Conservation (phyloP, 2,113 vertebrate species). For the Poicephalus gulielmi region DNA sequence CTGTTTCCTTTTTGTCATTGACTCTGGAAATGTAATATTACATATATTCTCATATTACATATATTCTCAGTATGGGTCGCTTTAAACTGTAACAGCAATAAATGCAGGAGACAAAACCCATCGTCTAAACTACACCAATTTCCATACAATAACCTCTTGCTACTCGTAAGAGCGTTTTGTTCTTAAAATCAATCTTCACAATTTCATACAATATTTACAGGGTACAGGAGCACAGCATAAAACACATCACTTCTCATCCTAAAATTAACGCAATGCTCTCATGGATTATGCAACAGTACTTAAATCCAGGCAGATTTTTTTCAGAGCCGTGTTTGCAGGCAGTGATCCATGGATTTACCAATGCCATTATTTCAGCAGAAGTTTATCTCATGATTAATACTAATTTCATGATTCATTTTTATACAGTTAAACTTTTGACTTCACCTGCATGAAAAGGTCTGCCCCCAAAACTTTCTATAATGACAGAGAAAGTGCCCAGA, state of each 20-base stretch:
- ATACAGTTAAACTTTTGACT: background rate
- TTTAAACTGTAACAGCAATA: background rate
- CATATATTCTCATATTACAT: background rate
- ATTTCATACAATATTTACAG: background rate
- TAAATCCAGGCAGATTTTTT: background rate
- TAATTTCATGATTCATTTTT: background rate
- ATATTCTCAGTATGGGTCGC: background rate
- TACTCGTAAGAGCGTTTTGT: background rate
- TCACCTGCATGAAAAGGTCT: background rate
- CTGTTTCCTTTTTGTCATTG: background rate
- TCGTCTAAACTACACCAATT: background rate
- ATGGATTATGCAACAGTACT: background rate
- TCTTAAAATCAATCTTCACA: background rate
- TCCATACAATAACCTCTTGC: background rate
- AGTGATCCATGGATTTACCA: background rate
- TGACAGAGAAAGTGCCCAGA: background rate
- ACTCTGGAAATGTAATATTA: background rate
- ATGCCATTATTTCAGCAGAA: background rate
- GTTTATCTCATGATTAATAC: background rate
- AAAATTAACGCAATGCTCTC: background rate
- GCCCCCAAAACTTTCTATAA: background rate
- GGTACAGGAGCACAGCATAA: background rate
- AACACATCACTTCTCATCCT: background rate
- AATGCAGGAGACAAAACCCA: background rate
- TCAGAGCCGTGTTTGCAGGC: background rate